A percentile compares a stretch with the other conserved stretches of the same genome.
phyloP scores from a whole-genome alignment of 2,888 invertebrate species.

The Cosmopolites sordidus region DNA sequence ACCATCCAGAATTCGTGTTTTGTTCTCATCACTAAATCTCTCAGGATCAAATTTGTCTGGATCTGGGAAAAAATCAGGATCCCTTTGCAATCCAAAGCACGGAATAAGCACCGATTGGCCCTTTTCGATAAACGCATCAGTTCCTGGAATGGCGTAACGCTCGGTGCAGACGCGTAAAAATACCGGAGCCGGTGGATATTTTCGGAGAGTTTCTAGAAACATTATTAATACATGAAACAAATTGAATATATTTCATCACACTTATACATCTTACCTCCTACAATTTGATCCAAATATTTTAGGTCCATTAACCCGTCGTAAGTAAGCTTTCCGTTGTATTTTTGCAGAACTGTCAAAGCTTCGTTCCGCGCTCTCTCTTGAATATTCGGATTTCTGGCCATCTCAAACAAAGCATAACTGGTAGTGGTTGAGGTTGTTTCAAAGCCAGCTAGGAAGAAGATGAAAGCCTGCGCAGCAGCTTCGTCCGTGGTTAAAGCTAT shows the following conservation, averaged over 20 bases:
- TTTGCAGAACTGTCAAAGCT: conserved; percentile 41
- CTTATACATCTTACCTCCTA: conserved; percentile 45
- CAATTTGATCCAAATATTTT: conserved; percentile 49
- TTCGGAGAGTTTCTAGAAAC: conserved; percentile 56
- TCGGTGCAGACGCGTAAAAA: conserved; percentile 53
- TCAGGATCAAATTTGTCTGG: conserved; percentile 57
- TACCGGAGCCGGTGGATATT: conserved; percentile 56
- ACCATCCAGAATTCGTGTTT: conserved; percentile 47
- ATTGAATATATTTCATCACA: too few species aligned
- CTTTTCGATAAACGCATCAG: conserved; percentile 50
- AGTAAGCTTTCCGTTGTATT: conserved; percentile 40
- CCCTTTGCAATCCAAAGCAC: conserved; percentile 55
- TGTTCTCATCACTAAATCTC: conserved; percentile 52
- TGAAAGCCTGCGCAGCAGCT: conserved; percentile 49
- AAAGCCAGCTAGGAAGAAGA: conserved; percentile 51
- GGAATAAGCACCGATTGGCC: conserved; percentile 55
- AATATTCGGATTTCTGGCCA: conserved; percentile 46
- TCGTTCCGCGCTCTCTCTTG: conserved; percentile 47
- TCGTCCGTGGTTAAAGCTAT: conserved; percentile 42
- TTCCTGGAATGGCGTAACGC: conserved; percentile 51
- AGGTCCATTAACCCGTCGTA: conserved; percentile 49
- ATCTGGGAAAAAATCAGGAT: conserved; percentile 54
- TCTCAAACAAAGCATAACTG: conserved; percentile 48
- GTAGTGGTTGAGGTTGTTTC: conserved; percentile 52
- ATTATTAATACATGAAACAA: too few species aligned